Base-by-base conservation (phyloP, 2,113 vertebrate species). In the Semnornis frantzii region DNA sequence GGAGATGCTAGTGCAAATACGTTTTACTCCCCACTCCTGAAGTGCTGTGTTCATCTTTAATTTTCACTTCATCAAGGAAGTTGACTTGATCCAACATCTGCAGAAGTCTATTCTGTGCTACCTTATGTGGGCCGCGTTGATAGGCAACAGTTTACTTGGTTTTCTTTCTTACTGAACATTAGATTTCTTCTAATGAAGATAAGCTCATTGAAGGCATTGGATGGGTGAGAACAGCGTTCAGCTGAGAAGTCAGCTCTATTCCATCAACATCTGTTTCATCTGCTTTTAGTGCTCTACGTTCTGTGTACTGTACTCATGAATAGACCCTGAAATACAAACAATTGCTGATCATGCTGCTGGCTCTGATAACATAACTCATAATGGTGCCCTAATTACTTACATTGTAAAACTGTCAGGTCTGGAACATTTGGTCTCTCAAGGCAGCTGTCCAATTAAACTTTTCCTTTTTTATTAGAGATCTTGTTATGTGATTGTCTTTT, bases 361-460 rank as follows among this genome's bases (percentile, higher is more conserved):
- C 86, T 89, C 71, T 76, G 88, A 94, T 93, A 91, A 87, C 90
- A 58, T 39, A 85, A 93, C 95, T 94, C 91, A 81, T 62, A 82
- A 77, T 62, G 76, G 78, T 34, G 30, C 83, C 85, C 92, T 97
- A 95, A 96, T 95, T 97, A 95, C 86, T 78, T 85, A 81, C 57
- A 93, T 96, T 94, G 84, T 93, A 82, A 89, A 89, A 95, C 77
- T 93, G 95, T 97, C 96, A 97, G 97, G 95, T 93, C 94, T 95
- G 96, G 93, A 97, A 94, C 93, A 60, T 82, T 90, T 93, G 79
- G 69, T 85, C 94, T 95, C 95, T 89, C 71, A 94, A 89, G 91
- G 85, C 94, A 92, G 70, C 74, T 96, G 92, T 92, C 83, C 94
- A 97, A 97, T 97, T 98, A 97, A 97, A 97, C 96, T 96, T 94